A percentile compares a stretch with the other conserved stretches of the same genome.
Conservation (phyloP, 2,113 vertebrate species). For the Callipepla squamata region DNA sequence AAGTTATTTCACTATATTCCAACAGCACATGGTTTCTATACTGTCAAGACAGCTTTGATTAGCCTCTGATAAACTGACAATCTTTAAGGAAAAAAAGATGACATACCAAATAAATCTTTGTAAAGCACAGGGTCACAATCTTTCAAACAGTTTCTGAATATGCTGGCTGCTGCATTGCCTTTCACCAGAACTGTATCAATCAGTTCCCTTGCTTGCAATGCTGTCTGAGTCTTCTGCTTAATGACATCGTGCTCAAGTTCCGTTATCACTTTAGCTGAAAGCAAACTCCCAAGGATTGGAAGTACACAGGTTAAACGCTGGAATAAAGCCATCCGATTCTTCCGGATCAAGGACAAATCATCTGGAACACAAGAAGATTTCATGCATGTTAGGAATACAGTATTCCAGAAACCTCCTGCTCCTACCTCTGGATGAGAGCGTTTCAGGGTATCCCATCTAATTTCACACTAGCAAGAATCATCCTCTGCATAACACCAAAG, state of each 20-base stretch:
- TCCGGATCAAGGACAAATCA: constrained; percentile 91
- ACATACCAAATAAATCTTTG: constrained; percentile 92
- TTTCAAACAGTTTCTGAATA: constrained; percentile 92
- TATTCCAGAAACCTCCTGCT: neutral
- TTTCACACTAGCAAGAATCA: neutral
- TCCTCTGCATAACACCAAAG: fast-evolving
- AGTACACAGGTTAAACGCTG: constrained; percentile 89
- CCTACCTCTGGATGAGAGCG: neutral
- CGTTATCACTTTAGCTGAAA: constrained; percentile 86
- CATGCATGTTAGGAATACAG: neutral
- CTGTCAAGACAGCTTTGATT: neutral
- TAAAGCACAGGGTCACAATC: constrained; percentile 89
- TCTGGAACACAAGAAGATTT: constrained; percentile 76
- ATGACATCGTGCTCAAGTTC: constrained; percentile 87
- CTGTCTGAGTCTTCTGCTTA: constrained; percentile 87
- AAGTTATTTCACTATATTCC: neutral
- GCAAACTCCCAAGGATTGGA: constrained; percentile 87
- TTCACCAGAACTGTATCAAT: constrained; percentile 92
- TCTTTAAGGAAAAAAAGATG: neutral
- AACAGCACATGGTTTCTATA: neutral
- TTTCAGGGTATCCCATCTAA: neutral
- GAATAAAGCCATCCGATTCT: constrained; percentile 90
- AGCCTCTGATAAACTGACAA: neutral
- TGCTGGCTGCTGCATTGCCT: constrained; percentile 90
- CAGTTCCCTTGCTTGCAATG: constrained; percentile 90